phyloP scores from a whole-genome alignment of 2,888 invertebrate genomes.

The Aelia acuminata region DNA sequence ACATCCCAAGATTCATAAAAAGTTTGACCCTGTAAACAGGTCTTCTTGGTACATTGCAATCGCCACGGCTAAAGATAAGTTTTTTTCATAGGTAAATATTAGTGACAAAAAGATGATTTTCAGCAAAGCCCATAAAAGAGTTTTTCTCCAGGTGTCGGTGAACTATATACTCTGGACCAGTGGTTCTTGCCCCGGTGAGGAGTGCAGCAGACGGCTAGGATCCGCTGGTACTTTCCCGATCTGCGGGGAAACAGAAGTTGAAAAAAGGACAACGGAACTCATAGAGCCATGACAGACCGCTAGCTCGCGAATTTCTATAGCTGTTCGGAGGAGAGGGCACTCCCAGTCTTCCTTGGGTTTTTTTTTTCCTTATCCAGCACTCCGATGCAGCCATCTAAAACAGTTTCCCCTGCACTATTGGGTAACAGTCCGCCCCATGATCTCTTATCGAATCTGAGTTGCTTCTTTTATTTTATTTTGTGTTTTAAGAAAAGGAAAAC shows the following conservation, averaged over 20 bases:
- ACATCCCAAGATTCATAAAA: too few species aligned
- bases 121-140: background rate
- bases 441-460: background rate
- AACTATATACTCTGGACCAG: background rate
- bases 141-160: background rate
- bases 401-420: constrained; percentile 21
- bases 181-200: background rate
- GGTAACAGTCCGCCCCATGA: background rate
- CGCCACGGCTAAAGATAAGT: too few species aligned
- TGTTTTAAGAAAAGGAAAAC: too few species aligned
- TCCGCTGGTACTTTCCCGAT: background rate
- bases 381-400: background rate
- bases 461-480: too few species aligned
- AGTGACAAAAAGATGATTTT: background rate
- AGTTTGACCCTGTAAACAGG: too few species aligned
- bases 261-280: constrained; percentile 46
- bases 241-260: constrained; percentile 37
- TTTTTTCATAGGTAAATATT: too few species aligned
- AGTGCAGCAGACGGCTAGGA: background rate
- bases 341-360: background rate
- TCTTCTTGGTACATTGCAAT: too few species aligned
- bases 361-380: background rate
- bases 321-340: background rate
- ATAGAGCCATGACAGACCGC: constrained; percentile 46
- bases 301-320: constrained; percentile 40